These are phyloP conservation scores for Eupithecia centaureata DNA, from an alignment of 2,888 invertebrate genomes.

Conservation along the genomic window DNA sequence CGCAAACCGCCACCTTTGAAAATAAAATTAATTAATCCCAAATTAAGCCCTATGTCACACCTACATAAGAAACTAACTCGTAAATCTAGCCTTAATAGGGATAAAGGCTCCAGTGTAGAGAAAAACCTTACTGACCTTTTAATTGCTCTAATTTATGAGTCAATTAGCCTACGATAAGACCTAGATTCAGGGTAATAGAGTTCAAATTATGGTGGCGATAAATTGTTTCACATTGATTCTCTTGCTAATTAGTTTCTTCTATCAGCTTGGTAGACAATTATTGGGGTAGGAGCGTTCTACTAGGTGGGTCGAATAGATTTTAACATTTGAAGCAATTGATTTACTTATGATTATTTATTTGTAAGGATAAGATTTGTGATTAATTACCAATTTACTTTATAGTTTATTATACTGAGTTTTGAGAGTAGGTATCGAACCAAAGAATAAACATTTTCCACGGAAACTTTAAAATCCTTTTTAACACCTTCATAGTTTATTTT, in stretches of 20 bases:
- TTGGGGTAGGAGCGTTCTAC: too few species aligned
- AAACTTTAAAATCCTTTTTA: too few species aligned
- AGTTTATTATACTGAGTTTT: too few species aligned
- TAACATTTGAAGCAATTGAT: too few species aligned
- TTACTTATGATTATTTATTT: too few species aligned
- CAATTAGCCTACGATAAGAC: constrained; percentile 25
- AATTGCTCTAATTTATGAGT: constrained; percentile 32
- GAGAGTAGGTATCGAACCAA: too few species aligned
- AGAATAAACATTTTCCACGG: too few species aligned
- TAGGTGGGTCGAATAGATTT: background rate
- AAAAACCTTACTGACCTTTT: constrained; percentile 36
- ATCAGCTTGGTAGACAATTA: background rate
- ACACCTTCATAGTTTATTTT: too few species aligned
- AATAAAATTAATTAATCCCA: constrained; percentile 1
- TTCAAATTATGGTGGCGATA: constrained; percentile 18
- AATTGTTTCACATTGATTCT: constrained; percentile 5
- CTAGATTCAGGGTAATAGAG: constrained; percentile 20
- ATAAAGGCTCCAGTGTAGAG: constrained; percentile 15
- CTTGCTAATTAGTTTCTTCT: background rate
- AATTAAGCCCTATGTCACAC: constrained; percentile 3
- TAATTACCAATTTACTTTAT: too few species aligned
- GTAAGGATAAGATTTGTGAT: too few species aligned
- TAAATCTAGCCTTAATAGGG: constrained; percentile 29
- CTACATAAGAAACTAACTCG: constrained; percentile 15
- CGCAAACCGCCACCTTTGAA: background rate